Evolutionary conservation across 2,888 invertebrate species (phyloP).

Genomic region (Zele albiditarsus): DNA sequence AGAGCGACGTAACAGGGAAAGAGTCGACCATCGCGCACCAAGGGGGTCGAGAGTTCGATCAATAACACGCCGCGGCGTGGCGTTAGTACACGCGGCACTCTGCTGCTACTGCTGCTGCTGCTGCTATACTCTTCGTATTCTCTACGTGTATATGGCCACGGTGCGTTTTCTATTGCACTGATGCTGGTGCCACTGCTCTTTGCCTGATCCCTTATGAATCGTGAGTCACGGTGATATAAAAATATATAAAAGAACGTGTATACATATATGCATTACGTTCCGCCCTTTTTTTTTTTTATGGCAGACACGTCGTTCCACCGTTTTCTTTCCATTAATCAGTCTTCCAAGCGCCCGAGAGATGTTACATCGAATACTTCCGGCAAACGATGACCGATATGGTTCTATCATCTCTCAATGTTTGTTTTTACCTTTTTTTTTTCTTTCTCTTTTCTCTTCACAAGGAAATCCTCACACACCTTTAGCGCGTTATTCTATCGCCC

Average conservation of each 20-base stretch:
- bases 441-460: neutral
- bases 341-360: neutral
- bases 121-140: neutral
- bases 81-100: constrained; percentile 56
- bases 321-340: constrained; percentile 7
- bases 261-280: neutral
- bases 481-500: neutral
- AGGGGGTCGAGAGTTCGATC: constrained; percentile 64
- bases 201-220: neutral
- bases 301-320: neutral
- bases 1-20: constrained; percentile 45
- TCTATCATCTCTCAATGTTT: neutral
- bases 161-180: neutral
- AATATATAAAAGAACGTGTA: neutral
- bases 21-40: constrained; percentile 37
- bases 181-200: neutral
- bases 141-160: neutral
- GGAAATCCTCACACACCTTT: constrained; percentile 4
- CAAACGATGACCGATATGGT: constrained; percentile 16
- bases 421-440: too few relatives aligned
- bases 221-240: constrained; percentile 13
- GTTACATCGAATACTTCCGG: neutral
- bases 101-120: constrained; percentile 32
- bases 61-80: constrained; percentile 71
- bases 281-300: constrained; percentile 3